Evolutionary conservation across 2,797 vertebrate genomes (phyloP), one percentile per base, ranked within the genome.

Genomic region (Ciconia nigra): DNA sequence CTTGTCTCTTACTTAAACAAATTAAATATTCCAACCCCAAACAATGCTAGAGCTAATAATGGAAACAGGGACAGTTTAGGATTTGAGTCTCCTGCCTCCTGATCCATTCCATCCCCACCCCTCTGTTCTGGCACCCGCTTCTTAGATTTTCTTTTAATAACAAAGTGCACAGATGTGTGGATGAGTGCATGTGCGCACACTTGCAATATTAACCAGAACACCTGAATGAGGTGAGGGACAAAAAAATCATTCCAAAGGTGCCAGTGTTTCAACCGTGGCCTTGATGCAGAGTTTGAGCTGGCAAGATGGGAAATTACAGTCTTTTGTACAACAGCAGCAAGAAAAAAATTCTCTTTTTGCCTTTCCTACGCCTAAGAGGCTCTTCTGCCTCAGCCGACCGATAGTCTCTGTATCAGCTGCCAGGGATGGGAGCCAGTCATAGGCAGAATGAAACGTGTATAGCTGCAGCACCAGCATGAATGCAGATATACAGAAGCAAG

Each of bases 21-120:
- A 80, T 80, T 25, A 77, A 89, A 95, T 87, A 87, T 89, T 93
- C 79, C n/a, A 90, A 81, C 41, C 42, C 46, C 72, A 72, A 47
- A 88, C 52, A 91, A 83, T 41, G 61, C 65, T 87, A 62, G 55
- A 85, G 54, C 39, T 89, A 91, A 77, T 55, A 85, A 81, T 55
- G n/a, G 72, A 86, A 89, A 86, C n/a, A 41, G n/a, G 31, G 37
- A 70, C 10, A 5, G 13, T 59, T 96, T 73, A 90, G 39, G 28
- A 76, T 76, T 87, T 51, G 19, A 82, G 13, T 26, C 46, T 84
- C 54, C 33, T 71, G 8, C 39, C 58, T 83, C 28, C 37, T 29
- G 33, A 65, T 76, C 73, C 21, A 66, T 92, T 84, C 44, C 52
- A 37, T 70, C 44, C 4, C 28, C 46, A 28, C 17, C 9, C 0